phyloP scores from a whole-genome alignment of 2,113 vertebrate species.

The Nicator chloris region DNA sequence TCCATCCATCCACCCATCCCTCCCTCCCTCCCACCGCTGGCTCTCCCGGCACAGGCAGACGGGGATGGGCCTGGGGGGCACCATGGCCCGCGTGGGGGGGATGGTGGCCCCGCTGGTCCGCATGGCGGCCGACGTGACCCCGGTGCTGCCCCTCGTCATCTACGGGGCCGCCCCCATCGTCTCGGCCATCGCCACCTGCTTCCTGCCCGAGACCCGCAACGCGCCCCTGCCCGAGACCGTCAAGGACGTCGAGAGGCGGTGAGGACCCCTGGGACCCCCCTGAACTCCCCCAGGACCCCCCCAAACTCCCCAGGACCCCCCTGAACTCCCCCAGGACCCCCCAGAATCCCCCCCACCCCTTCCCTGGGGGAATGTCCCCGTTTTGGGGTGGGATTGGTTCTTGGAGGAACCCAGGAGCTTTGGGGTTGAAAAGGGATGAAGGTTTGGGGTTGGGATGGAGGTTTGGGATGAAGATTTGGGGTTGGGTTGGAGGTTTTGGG shows the following conservation, averaged over 20 bases:
- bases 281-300: no score
- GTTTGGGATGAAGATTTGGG: no score
- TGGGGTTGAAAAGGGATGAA: neutral
- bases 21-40: no score
- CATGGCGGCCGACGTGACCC: conserved; percentile 55
- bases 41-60: conserved; percentile 72
- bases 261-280: neutral
- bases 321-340: no score
- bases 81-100: conserved; percentile 75
- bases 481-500: neutral
- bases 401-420: neutral
- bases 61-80: conserved; percentile 77
- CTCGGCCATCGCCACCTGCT: conserved; percentile 67
- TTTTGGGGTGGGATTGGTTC: neutral
- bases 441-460: neutral
- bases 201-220: conserved; percentile 81
- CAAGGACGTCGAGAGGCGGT: conserved; percentile 78
- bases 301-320: no score
- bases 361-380: rapidly evolving
- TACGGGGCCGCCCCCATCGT: conserved; percentile 75
- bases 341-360: no score
- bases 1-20: no score
- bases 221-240: conserved; percentile 79
- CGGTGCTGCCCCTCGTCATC: conserved; percentile 74
- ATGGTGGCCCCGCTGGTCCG: conserved; percentile 80